phyloP scores from a whole-genome alignment of 2,888 invertebrate genomes.

The Scaptomyza parva region DNA sequence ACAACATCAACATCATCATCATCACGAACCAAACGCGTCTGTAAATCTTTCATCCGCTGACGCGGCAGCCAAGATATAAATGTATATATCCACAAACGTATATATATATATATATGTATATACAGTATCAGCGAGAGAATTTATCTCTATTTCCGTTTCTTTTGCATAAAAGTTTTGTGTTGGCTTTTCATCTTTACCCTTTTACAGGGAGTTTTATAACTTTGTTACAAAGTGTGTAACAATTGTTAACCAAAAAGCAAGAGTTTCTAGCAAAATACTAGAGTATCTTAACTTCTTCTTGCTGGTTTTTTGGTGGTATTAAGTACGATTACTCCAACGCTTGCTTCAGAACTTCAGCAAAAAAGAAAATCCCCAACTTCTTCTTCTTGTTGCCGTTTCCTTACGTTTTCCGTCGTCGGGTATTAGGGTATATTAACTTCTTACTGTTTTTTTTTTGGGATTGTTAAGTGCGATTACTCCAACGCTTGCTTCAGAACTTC shows the following conservation, averaged over 20 bases:
- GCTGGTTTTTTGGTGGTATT: conserved; percentile 37
- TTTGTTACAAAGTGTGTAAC: background rate
- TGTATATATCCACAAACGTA: background rate
- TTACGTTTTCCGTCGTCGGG: conserved; percentile 23
- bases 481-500: conserved; percentile 5
- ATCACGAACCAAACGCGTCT: conserved; percentile 28
- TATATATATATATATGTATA: conserved; percentile 25
- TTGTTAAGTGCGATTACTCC: conserved; percentile 41
- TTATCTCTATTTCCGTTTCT: conserved; percentile 81
- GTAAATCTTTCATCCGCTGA: conserved; percentile 78
- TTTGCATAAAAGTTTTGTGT: conserved; percentile 68
- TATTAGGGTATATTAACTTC: too few relatives aligned
- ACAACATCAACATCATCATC: conserved; percentile 38
- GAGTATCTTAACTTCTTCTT: conserved; percentile 5
- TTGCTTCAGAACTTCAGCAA: conserved; percentile 8
- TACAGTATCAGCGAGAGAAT: conserved; percentile 48
- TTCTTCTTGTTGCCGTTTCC: conserved; percentile 25
- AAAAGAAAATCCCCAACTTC: background rate
- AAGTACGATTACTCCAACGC: conserved; percentile 42
- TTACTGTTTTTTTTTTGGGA: conserved; percentile 33
- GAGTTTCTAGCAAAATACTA: too few relatives aligned
- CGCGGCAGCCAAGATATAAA: conserved; percentile 37
- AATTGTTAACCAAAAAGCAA: background rate
- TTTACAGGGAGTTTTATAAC: conserved; percentile 6
- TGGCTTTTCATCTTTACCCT: conserved; percentile 24